Evolutionary conservation across 1,140 invertebrate genomes (phyloP), one percentile per base, ranked within the genome.

Genomic region (Agraylea sexmaculata): DNA sequence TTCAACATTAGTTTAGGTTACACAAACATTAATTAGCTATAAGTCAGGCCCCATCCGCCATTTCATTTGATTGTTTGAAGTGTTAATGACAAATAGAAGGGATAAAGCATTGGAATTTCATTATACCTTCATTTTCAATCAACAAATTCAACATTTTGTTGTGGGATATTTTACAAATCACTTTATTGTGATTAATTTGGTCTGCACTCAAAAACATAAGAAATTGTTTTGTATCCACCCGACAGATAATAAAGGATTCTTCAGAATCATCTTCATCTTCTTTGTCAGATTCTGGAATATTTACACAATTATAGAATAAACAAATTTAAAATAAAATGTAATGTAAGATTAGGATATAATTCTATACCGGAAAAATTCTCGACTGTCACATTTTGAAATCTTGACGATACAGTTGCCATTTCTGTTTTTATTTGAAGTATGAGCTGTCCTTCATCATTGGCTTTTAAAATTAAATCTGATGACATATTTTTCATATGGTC

Each of bases 401-500:
- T 73, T 1, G 83, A 83, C 10, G 80, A 77, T 12, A 90, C 75
- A 10, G 74, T 78, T 1, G 80, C 83, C 56, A 75, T 73, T 47
- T 82, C 78, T 2, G 81, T 82, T 51, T 80, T 77, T 6, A 87
- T 76, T 46, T 78, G 75, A 2, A 90, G 57, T 33, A 72, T 74
- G 12, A 90, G 60, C 44, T 76, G 68, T 7, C 86, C 87, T 38
- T 63, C 60, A 21, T 72, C 70, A 40, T 76, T 81, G 1, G 81
- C 85, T 46, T 71, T 70, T 3, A 92, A 62, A 12, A 71, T 68
- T 16, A 90, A 57, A 43, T 68, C 68, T 1, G 76, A 66, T 23
- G 74, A 77, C 56, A 89, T 73, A 36, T 76, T 80, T 54, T 80
- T 84, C 72, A 90, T 79, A 49, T 79, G 71, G 30, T 90, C 87